phyloP scores from a whole-genome alignment of 2,113 vertebrate species.

The Ochotona princeps region DNA sequence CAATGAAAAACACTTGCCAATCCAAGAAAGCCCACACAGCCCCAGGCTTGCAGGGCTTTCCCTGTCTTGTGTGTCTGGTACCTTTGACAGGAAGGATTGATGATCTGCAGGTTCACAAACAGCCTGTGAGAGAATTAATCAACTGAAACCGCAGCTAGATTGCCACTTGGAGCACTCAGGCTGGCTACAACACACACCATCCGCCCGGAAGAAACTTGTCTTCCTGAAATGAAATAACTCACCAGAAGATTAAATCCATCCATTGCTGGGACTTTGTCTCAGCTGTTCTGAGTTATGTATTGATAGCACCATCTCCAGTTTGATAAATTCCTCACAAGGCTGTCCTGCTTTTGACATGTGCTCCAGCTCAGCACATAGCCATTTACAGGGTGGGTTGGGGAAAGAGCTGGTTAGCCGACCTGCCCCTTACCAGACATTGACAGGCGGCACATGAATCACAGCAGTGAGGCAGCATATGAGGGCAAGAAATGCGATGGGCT shows the following conservation, averaged over 20 bases:
- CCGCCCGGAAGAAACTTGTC: not conserved
- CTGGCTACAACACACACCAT: not conserved
- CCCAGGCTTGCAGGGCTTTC: not conserved
- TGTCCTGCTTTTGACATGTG: not conserved
- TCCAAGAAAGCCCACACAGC: not conserved
- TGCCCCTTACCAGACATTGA: not conserved
- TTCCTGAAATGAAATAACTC: not conserved
- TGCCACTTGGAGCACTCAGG: not conserved
- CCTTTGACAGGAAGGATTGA: not conserved
- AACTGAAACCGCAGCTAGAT: not conserved
- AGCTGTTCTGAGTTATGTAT: not conserved
- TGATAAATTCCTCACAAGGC: not conserved
- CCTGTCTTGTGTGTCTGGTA: not conserved
- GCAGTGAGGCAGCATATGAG: not conserved
- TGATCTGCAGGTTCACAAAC: not conserved
- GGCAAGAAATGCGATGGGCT: not conserved
- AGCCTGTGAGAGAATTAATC: constrained; percentile 5
- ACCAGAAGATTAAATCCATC: not conserved
- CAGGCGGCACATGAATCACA: not conserved
- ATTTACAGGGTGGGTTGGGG: not conserved
- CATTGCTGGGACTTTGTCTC: not conserved
- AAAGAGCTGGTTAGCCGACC: not conserved
- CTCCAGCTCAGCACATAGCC: not conserved
- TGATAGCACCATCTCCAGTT: not conserved
- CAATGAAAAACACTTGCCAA: constrained; percentile 24